Evolutionary conservation across 92 coral and sea anemone species (phyloP).

Genomic region (Zoanthus gigantus): DNA sequence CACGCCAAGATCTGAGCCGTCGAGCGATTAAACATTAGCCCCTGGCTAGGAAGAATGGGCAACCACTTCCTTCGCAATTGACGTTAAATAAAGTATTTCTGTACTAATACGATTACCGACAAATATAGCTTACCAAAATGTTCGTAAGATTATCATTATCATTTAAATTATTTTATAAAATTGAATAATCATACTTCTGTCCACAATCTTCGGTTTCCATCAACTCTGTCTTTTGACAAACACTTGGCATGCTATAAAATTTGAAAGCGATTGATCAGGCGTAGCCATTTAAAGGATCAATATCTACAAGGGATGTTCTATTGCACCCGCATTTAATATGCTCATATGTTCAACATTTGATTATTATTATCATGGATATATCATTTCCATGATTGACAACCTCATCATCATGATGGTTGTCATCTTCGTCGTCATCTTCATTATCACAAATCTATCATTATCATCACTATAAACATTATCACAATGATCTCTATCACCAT

Average conservation of each 20-base stretch:
- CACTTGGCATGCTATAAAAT: conserved; percentile 66
- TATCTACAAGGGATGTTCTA: too few species aligned
- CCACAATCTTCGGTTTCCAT: conserved; percentile 77
- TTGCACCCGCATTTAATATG: neutral
- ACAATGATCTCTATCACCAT: neutral
- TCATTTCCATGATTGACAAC: neutral
- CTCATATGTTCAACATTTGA: neutral
- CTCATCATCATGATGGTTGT: neutral
- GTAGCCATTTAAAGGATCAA: neutral
- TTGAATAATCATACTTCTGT: conserved; percentile 64
- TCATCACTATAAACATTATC: neutral
- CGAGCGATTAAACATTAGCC: too few species aligned
- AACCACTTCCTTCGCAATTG: too few species aligned
- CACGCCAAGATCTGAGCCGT: too few species aligned
- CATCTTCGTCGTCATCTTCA: neutral
- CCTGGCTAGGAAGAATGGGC: too few species aligned
- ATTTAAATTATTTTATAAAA: neutral
- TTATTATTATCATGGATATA: neutral
- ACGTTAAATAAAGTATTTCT: too few species aligned
- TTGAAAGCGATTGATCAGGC: neutral
- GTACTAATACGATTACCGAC: too few species aligned
- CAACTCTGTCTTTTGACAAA: conserved; percentile 76
- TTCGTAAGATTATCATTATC: neutral
- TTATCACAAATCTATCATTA: neutral
- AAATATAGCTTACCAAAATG: neutral